Percentiles rank a stretch among this genome's conserved stretches.
These are phyloP conservation scores for Antheraea pernyi DNA, from an alignment of 1,140 invertebrate species.

Conservation along the genomic window DNA sequence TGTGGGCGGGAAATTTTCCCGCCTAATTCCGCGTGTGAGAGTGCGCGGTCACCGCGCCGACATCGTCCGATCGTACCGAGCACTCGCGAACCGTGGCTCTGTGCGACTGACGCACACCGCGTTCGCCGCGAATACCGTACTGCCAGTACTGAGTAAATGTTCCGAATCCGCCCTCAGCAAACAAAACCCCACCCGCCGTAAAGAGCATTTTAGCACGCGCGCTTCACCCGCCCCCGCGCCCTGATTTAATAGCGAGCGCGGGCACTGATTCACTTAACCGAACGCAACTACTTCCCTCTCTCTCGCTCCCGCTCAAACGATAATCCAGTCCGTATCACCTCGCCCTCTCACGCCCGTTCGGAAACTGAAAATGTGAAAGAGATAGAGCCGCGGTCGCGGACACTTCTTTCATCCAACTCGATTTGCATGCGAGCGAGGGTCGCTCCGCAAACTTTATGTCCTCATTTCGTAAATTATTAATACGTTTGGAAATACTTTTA, in stretches of 20 bases:
- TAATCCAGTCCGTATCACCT: constrained; percentile 19
- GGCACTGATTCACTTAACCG: constrained; percentile 78
- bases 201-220: constrained; percentile 74
- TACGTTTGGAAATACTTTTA: constrained; percentile 77
- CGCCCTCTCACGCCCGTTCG: constrained; percentile 24
- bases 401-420: constrained; percentile 70
- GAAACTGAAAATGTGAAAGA: constrained; percentile 41
- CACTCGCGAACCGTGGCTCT: constrained; percentile 44
- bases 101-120: constrained; percentile 31
- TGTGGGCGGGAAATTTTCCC: constrained; percentile 74
- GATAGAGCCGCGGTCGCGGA: constrained; percentile 53
- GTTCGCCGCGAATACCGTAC: constrained; percentile 27
- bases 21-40: constrained; percentile 57
- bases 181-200: constrained; percentile 75
- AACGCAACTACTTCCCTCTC: constrained; percentile 67
- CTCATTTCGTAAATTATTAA: constrained; percentile 78
- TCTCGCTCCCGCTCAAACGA: constrained; percentile 37
- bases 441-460: constrained; percentile 76
- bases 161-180: constrained; percentile 74
- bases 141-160: constrained; percentile 52
- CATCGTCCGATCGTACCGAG: constrained; percentile 40
- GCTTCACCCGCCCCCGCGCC: constrained; percentile 61
- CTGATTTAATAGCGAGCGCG: constrained; percentile 77
- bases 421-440: constrained; percentile 74
- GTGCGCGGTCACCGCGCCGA: constrained; percentile 70